phyloP scores from a whole-genome alignment of 2,113 vertebrate genomes.

The Sceloporus undulatus region DNA sequence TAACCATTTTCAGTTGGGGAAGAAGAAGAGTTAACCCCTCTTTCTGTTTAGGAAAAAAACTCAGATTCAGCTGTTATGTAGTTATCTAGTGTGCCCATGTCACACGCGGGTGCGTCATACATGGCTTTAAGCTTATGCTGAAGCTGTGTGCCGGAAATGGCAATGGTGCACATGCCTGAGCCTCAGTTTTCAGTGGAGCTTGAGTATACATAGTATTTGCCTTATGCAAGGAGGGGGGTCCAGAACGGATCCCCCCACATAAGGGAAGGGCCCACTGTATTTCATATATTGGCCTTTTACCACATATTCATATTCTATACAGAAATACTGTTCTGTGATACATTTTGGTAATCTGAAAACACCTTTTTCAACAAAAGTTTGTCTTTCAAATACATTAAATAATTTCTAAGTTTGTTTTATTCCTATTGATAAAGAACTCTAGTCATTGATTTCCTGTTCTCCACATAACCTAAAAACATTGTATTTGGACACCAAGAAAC shows the following conservation, averaged over 20 bases:
- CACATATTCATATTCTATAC: neutral
- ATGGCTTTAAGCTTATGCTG: too few relatives aligned
- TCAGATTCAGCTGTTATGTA: neutral
- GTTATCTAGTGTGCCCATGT: neutral
- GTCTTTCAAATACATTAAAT: too few relatives aligned
- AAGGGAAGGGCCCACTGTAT: neutral
- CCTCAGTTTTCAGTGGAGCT: too few relatives aligned
- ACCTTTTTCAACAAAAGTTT: neutral
- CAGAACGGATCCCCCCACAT: too few relatives aligned
- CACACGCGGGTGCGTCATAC: too few relatives aligned
- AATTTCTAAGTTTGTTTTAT: neutral
- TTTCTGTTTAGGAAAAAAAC: neutral
- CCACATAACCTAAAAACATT: neutral
- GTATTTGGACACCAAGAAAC: neutral
- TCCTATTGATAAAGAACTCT: neutral
- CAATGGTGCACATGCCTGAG: too few relatives aligned
- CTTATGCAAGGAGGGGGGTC: too few relatives aligned
- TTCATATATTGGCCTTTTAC: neutral
- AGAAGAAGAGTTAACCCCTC: neutral
- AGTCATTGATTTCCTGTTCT: neutral
- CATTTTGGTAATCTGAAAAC: neutral
- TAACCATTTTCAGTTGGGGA: too few relatives aligned
- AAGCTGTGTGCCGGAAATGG: too few relatives aligned
- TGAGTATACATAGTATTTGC: too few relatives aligned
- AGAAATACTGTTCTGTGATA: neutral